phyloP scores from a whole-genome alignment of 2,797 vertebrate species.

The Muscicapa striata region DNA sequence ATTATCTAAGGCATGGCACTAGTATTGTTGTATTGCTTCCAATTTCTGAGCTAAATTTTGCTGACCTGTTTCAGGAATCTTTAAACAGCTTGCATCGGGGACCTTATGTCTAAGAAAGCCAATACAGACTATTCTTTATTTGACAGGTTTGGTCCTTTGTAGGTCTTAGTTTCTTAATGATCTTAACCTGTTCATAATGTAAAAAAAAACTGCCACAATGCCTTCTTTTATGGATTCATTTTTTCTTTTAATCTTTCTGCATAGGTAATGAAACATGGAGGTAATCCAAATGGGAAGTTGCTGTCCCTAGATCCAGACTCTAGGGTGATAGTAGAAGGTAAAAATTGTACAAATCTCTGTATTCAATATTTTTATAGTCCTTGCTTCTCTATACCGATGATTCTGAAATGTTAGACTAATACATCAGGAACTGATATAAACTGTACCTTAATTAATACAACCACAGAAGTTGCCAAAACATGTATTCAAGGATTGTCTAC shows the following conservation, averaged over 20 bases:
- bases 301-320: background rate
- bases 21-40: background rate
- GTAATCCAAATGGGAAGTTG: background rate
- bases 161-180: background rate
- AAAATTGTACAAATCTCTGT: background rate
- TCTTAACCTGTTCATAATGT: background rate
- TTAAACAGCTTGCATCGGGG: background rate
- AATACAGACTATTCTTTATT: background rate
- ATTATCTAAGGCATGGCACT: background rate
- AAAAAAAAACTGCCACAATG: background rate
- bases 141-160: background rate
- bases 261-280: background rate
- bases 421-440: background rate
- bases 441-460: background rate
- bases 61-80: background rate
- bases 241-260: background rate
- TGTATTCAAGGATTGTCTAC: background rate
- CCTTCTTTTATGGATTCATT: background rate
- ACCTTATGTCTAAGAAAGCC: background rate
- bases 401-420: background rate
- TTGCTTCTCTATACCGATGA: background rate
- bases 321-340: background rate
- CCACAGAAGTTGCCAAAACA: background rate
- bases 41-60: background rate
- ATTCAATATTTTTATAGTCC: background rate